Conservation (phyloP, 2,797 vertebrate genomes). For the Euphonia xanthogaster region DNA sequence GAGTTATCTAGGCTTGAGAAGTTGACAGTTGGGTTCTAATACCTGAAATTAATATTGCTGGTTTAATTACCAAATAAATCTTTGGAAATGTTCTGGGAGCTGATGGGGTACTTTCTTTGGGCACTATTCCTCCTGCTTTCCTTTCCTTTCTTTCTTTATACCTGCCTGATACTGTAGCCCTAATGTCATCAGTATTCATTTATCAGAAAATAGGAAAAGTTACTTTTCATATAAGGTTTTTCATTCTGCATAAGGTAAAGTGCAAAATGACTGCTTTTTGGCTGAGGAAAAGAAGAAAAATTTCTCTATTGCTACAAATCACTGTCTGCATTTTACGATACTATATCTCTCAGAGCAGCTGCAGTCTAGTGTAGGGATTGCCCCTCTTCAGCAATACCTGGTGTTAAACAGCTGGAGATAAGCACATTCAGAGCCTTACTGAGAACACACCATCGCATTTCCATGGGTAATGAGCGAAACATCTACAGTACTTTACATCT, state of each 20-base stretch:
- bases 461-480: background rate
- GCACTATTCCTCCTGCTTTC: background rate
- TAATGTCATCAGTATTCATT: background rate
- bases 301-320: background rate
- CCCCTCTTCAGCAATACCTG: background rate
- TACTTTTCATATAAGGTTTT: conserved; percentile 7
- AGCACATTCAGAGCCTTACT: background rate
- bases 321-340: background rate
- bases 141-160: conserved; percentile 5
- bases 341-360: background rate
- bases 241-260: background rate
- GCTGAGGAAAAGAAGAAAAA: background rate
- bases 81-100: background rate
- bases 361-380: background rate
- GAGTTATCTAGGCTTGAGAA: background rate
- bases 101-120: background rate
- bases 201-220: background rate
- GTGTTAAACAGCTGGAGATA: conserved; percentile 19
- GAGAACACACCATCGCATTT: background rate
- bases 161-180: background rate
- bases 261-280: conserved; percentile 15
- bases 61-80: conserved; percentile 7
- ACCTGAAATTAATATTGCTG: background rate
- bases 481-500: background rate
- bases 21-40: background rate